A percentile compares a stretch with the other conserved stretches of the same genome.
Evolutionary conservation across 2,113 vertebrate genomes (phyloP).

Genomic region (Electrona antarctica): DNA sequence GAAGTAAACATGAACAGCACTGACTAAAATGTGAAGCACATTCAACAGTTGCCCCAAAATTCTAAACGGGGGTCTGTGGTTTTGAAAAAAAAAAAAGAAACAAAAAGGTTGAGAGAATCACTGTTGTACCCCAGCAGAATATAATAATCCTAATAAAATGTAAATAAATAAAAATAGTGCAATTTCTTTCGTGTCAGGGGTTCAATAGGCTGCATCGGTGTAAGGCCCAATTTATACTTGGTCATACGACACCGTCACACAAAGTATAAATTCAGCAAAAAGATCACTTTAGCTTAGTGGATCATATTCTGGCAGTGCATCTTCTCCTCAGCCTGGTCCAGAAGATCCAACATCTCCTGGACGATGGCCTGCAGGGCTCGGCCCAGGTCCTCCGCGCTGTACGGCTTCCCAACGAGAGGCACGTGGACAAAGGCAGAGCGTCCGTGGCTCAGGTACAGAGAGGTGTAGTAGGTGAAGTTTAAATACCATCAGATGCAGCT

Average conservation of each 20-base stretch:
- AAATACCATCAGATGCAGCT: too few relatives aligned
- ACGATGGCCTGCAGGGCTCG: conserved; percentile 76
- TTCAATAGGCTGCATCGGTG: too few relatives aligned
- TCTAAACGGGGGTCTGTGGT: not conserved
- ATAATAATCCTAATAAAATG: not conserved
- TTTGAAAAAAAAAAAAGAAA: too few relatives aligned
- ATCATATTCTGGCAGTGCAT: conserved; percentile 78
- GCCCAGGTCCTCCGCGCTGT: too few relatives aligned
- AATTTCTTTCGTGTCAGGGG: conserved; percentile 54
- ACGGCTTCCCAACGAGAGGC: conserved; percentile 84
- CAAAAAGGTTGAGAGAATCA: not conserved
- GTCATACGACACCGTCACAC: too few relatives aligned
- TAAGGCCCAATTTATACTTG: too few relatives aligned
- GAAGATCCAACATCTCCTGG: conserved; percentile 85
- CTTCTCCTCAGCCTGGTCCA: conserved; percentile 80
- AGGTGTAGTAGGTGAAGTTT: conserved; percentile 82
- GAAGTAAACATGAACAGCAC: not conserved
- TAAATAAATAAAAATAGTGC: too few relatives aligned
- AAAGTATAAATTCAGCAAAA: too few relatives aligned
- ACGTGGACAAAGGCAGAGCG: conserved; percentile 92
- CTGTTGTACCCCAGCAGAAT: conserved; percentile 19
- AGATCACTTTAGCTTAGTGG: too few relatives aligned
- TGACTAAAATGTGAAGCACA: not conserved
- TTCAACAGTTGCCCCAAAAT: conserved; percentile 3
- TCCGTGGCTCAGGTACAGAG: conserved; percentile 88